Base-by-base conservation (phyloP, 2,888 invertebrate species). In the Volucella inanis region DNA sequence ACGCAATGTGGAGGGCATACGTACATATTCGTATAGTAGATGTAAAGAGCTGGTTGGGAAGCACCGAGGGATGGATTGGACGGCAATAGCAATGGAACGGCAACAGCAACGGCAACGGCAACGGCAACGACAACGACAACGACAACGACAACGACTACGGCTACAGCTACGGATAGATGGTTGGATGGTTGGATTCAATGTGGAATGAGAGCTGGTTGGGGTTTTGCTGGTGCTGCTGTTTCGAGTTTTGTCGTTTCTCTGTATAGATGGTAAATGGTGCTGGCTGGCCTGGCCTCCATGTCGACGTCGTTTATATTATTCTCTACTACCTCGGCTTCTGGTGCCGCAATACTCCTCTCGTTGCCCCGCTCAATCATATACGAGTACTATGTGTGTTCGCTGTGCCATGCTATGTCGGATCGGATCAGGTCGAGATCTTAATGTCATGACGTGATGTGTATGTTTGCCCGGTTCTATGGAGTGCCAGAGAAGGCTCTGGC, bases 371-470 rank as follows among this genome's bases (percentile, higher is more conserved):
- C 45, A 12, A 45, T 12, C 9, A 38, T n/a, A 38, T 14, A 55
- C 31, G 55, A 55, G 22, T 38, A 55, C 75, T 54, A 14, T 85
- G 59, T 75, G 54, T 80, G 70, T 84, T 76, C 75, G 70, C 57
- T 76, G 70, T 79, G 59, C 41, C 80, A 81, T 81, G 81, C 81
- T 85, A 81, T 81, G 85, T 77, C 85, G 85, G 81, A 85, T 85
- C 76, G 85, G 85, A 85, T 85, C 85, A 81, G 85, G 85, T 85
- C 85, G 85, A 85, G 85, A 85, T 85, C 85, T 85, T 81, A 85
- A 85, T 85, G 85, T 85, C 85, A 85, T 85, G 81, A 77, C 81
- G 81, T 77, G 81, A 76, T 81, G 71, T 85, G 67, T 47, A 76
- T 71, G 61, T 59, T 74, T 79, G 57, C 57, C 54, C 50, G 55